Conservation (phyloP, 2,113 vertebrate genomes). For the Pachyramphus minor region DNA sequence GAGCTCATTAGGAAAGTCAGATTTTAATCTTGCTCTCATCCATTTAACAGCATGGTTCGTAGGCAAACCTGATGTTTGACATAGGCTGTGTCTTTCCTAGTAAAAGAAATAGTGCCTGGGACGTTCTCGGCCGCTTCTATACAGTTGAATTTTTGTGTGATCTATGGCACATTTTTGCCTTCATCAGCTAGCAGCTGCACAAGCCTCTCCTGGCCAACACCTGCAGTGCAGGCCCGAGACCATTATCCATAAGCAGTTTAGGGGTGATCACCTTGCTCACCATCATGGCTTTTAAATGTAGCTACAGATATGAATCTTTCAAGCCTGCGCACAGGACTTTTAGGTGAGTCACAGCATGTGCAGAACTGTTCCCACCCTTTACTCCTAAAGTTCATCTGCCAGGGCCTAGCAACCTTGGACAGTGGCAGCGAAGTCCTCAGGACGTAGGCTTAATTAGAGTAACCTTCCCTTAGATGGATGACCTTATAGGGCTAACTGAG, state of each 20-base stretch:
- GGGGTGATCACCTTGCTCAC: neutral
- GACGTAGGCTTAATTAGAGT: too few species aligned
- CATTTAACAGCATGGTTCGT: neutral
- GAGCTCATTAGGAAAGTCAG: neutral
- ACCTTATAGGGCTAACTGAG: too few species aligned
- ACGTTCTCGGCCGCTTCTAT: neutral
- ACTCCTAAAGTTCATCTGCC: too few species aligned
- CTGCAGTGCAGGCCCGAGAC: fast-evolving
- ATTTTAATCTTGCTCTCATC: neutral
- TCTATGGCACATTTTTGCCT: neutral
- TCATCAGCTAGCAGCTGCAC: neutral
- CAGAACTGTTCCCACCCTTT: too few species aligned
- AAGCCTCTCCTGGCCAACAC: neutral
- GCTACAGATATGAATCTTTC: neutral
- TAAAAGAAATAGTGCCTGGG: neutral
- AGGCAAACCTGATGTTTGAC: neutral
- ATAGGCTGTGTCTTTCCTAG: neutral
- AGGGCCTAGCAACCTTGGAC: too few species aligned
- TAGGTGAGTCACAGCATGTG: too few species aligned
- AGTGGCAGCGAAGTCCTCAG: too few species aligned
- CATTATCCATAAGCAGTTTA: neutral
- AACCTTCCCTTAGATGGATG: too few species aligned
- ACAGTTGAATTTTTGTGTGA: neutral
- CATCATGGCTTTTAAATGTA: neutral
- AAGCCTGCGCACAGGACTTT: too few species aligned